Conservation (phyloP, 2,888 invertebrate species). For the Gymnoscelis rufifasciata region DNA sequence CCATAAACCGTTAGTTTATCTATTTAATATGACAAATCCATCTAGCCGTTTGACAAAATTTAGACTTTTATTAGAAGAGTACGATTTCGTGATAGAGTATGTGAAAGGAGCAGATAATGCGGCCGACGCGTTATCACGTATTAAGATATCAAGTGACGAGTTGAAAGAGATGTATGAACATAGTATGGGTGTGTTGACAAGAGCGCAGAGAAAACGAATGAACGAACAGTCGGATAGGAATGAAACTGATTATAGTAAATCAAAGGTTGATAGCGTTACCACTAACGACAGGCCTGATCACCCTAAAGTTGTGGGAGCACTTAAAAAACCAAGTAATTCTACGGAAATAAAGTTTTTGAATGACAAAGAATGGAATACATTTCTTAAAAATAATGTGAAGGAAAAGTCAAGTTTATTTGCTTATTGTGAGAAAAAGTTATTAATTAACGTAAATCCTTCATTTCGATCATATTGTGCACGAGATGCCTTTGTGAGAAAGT, state of each 20-base stretch:
- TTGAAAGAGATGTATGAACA: too few species aligned
- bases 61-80: conserved; percentile 9
- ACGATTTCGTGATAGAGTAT: conserved; percentile 8
- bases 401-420: background rate
- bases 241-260: background rate
- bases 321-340: background rate
- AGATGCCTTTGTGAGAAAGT: background rate
- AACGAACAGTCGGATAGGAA: too few species aligned
- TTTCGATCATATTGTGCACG: too few species aligned
- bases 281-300: background rate
- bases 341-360: background rate
- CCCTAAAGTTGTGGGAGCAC: background rate
- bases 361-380: background rate
- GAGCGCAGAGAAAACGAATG: too few species aligned
- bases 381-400: background rate
- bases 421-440: background rate
- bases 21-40: conserved; percentile 6
- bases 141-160: background rate
- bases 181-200: too few species aligned
- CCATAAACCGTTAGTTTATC: background rate
- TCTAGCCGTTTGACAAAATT: conserved; percentile 11
- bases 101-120: background rate
- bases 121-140: background rate
- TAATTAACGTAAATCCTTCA: background rate
- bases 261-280: background rate